phyloP scores from a whole-genome alignment of 2,888 invertebrate genomes.

The Amphipoea oculea region DNA sequence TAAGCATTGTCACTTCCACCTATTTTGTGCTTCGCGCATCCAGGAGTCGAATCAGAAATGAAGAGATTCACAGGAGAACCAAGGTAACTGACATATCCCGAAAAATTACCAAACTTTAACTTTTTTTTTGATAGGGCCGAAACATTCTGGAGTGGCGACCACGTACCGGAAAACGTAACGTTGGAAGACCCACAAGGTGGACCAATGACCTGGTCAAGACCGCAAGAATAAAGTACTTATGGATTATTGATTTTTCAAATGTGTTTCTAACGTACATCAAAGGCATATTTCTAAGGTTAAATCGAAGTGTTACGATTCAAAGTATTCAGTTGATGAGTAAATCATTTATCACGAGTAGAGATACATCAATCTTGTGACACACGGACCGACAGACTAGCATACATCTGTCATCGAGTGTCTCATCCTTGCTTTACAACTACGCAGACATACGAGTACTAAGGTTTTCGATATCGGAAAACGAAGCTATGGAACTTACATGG shows the following conservation, averaged over 20 bases:
- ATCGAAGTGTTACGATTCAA: conserved; percentile 30
- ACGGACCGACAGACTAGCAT: conserved; percentile 16
- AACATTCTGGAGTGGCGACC: no score
- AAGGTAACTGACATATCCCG: no score
- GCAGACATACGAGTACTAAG: background rate
- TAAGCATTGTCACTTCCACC: no score
- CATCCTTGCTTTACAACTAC: background rate
- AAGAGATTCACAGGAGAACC: no score
- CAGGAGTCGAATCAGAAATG: no score
- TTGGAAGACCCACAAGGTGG: background rate
- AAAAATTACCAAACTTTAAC: no score
- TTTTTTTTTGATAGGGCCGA: background rate
- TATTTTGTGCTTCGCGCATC: no score
- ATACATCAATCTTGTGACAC: conserved; percentile 52
- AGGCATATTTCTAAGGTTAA: conserved; percentile 20
- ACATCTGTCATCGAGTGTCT: conserved; percentile 45
- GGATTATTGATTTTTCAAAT: background rate
- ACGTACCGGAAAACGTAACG: background rate
- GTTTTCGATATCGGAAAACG: no score
- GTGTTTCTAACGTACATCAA: conserved; percentile 21
- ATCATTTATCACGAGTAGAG: conserved; percentile 51
- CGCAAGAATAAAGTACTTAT: background rate
- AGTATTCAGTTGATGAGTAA: conserved; percentile 46
- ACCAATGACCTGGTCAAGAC: background rate
- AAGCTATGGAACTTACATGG: no score